Percentiles rank a stretch among this genome's conserved stretches.
Evolutionary conservation across 2,888 invertebrate genomes (phyloP).

Genomic region (Macrosiphum euphorbiae): DNA sequence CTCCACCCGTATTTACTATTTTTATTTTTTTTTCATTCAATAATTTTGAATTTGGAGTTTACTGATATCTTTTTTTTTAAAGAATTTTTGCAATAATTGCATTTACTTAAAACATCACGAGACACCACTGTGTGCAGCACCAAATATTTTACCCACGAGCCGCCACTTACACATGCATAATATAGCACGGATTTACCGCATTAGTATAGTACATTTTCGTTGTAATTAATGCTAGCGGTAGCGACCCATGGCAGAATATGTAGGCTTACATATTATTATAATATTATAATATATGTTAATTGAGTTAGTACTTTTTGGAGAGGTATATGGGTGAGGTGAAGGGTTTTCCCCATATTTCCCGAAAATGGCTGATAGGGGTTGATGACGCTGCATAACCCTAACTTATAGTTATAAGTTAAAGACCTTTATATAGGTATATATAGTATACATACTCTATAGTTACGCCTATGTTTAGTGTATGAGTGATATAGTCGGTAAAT

Average conservation of each 20-base stretch:
- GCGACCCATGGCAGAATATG: not conserved
- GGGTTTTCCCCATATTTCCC: not conserved
- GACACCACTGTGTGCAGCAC: too few species aligned
- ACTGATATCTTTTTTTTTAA: too few species aligned
- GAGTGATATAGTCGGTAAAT: not conserved
- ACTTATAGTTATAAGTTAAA: not conserved
- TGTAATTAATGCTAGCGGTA: not conserved
- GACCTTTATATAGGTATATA: not conserved
- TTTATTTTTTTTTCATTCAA: too few species aligned
- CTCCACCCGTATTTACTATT: too few species aligned
- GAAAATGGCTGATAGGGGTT: not conserved
- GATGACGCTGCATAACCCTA: not conserved
- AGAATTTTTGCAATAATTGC: too few species aligned
- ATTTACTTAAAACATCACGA: too few species aligned
- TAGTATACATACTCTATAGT: not conserved
- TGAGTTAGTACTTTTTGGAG: not conserved
- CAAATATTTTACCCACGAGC: too few species aligned
- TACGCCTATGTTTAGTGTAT: not conserved
- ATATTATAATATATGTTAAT: slow-evolving; percentile 6
- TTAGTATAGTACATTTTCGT: not conserved
- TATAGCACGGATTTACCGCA: not conserved
- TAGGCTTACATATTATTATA: slow-evolving; percentile 2
- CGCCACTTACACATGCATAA: not conserved
- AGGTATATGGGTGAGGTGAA: not conserved
- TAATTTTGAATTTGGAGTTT: too few species aligned